These are phyloP conservation scores for Holocentrus rufus DNA, from an alignment of 2,797 vertebrate genomes.

Conservation along the genomic window DNA sequence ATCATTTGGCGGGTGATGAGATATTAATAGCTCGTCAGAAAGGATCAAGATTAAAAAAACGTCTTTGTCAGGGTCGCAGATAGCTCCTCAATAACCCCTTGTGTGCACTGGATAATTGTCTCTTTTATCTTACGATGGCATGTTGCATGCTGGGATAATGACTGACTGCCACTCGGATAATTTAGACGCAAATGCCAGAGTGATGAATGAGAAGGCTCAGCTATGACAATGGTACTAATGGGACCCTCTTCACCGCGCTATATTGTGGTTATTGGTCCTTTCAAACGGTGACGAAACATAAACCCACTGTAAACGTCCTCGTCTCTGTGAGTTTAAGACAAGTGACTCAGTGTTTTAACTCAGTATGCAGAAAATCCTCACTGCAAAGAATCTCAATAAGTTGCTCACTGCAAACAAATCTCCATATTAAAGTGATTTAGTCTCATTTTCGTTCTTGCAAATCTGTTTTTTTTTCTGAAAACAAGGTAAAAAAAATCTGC, in stretches of 20 bases:
- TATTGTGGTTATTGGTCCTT: conserved; percentile 21
- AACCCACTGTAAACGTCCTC: conserved; percentile 2
- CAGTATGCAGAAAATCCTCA: neutral
- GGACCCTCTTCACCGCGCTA: neutral
- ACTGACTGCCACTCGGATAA: conserved; percentile 57
- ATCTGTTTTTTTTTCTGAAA: no score
- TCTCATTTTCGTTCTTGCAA: no score
- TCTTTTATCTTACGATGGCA: conserved; percentile 62
- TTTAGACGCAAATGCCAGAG: conserved; percentile 48
- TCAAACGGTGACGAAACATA: neutral
- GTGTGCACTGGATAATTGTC: conserved; percentile 51
- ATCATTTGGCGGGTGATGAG: conserved; percentile 65
- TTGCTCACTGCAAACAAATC: no score
- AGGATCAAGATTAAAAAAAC: conserved; percentile 36
- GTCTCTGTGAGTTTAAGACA: neutral
- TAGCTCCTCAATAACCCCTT: conserved; percentile 35
- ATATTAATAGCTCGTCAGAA: conserved; percentile 57
- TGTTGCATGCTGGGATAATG: conserved; percentile 65
- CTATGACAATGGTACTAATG: conserved; percentile 42
- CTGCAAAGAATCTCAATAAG: no score
- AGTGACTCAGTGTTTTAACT: neutral
- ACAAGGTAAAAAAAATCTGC: no score
- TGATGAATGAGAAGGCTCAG: conserved; percentile 54
- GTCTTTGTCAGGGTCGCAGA: conserved; percentile 24
- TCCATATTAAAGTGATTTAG: no score